Percentiles rank a stretch among this genome's conserved stretches.
Evolutionary conservation across 2,797 vertebrate species (phyloP).

Genomic region (Acropternis orthonyx): DNA sequence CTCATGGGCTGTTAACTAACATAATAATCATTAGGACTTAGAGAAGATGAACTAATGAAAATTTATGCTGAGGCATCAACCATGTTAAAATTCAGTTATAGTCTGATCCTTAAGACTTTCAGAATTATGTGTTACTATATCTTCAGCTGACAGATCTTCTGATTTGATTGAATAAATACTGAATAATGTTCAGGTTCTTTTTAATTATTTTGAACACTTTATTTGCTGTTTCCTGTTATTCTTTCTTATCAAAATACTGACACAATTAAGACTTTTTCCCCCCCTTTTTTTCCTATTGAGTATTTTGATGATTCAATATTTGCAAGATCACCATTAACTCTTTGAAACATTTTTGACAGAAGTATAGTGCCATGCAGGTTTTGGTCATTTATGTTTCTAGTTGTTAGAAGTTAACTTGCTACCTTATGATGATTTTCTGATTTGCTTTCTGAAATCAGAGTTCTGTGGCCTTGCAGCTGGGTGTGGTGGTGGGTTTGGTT

Average conservation of each 20-base stretch:
- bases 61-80: neutral
- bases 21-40: neutral
- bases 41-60: neutral
- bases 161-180: neutral
- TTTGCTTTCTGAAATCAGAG: neutral
- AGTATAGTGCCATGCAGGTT: neutral
- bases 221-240: neutral
- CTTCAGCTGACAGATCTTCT: neutral
- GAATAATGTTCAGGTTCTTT: neutral
- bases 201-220: neutral
- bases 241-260: neutral
- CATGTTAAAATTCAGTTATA: neutral
- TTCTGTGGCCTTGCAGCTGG: neutral
- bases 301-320: neutral
- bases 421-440: neutral
- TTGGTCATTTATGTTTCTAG: neutral
- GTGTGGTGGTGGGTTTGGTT: neutral
- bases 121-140: neutral
- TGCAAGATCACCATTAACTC: neutral
- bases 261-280: neutral
- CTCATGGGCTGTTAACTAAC: neutral
- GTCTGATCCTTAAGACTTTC: neutral
- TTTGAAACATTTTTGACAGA: neutral
- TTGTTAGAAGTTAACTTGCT: neutral
- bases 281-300: neutral